Evolutionary conservation across 2,888 invertebrate genomes (phyloP).

Genomic region (Ochlodes sylvanus): DNA sequence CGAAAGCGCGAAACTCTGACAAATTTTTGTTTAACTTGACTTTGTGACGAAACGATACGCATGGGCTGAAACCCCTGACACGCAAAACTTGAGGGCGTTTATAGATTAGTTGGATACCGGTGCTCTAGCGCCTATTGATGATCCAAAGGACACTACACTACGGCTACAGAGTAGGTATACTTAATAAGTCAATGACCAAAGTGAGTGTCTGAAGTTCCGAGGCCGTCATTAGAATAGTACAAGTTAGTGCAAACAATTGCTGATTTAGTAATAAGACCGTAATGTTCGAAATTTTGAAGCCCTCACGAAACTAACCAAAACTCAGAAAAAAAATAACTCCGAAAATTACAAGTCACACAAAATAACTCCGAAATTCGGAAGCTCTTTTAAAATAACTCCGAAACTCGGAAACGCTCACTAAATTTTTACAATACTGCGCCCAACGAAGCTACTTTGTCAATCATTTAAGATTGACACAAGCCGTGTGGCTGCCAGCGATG

Average conservation of each 20-base stretch:
- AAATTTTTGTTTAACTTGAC: not conserved
- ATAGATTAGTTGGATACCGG: constrained; percentile 2
- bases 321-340: not conserved
- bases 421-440: not conserved
- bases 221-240: too few species aligned
- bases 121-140: not conserved
- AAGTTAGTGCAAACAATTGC: too few species aligned
- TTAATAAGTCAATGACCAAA: too few species aligned
- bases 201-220: too few species aligned
- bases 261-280: too few species aligned
- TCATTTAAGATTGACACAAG: not conserved
- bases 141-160: not conserved
- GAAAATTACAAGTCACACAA: too few species aligned
- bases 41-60: constrained; percentile 10
- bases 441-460: constrained; percentile 1
- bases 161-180: too few species aligned
- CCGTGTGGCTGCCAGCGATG: not conserved
- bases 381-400: not conserved
- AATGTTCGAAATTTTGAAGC: too few species aligned
- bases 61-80: not conserved
- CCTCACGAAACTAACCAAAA: too few species aligned
- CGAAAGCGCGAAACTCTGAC: not conserved
- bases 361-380: too few species aligned
- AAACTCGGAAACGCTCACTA: not conserved
- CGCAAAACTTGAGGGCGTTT: constrained; percentile 12